Evolutionary conservation across 2,113 vertebrate genomes (phyloP), one percentile per base, ranked within the genome.

Genomic region (Eulemur rufifrons): DNA sequence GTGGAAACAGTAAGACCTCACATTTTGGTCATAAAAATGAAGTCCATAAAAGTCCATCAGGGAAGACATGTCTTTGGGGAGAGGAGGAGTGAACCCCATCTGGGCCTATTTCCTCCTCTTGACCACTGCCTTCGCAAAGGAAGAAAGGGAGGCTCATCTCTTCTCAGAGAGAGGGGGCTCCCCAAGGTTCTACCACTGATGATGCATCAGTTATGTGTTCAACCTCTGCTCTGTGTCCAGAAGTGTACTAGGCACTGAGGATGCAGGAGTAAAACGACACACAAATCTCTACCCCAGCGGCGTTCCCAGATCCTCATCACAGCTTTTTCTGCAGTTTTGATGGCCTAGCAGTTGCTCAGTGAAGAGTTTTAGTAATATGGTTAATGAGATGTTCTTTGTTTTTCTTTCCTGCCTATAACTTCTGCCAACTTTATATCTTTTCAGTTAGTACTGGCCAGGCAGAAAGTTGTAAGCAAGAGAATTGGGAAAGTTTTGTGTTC

Each of bases 391-490:
- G 13, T 34, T 32, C 54, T 94, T 66, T 56, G 39, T 45, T 78
- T 76, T 63, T 86, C 13, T 29, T 78, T 82, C 56, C 71, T 54
- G 5, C 71, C 5, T 47, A 50, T 76, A 20, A 34, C 34, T 78
- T 85, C 66, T 85, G 63, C 69, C 81, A 87, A 21, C 54, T 92
- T 86, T 54, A 6, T 91, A 39, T 47, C 76, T 91, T 64, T 89
- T 63, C 23, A 56, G 39, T 50, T 74, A 37, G 37, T 71, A 42
- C 83, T 91, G 93, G 45, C 20, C 56, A 86, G 39, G 52, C 27
- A 29, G 59, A 80, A 88, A 94, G 34, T 47, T 74, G 37, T 50
- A 83, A 86, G 77, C 85, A 91, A 83, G 39, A 92, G 66, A 92
- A 86, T 4, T 84, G 69, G 63, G 82, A 71, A 94, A 54, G 69